These are phyloP conservation scores for Burhinus oedicnemus DNA, from an alignment of 2,113 vertebrate species.

Conservation along the genomic window DNA sequence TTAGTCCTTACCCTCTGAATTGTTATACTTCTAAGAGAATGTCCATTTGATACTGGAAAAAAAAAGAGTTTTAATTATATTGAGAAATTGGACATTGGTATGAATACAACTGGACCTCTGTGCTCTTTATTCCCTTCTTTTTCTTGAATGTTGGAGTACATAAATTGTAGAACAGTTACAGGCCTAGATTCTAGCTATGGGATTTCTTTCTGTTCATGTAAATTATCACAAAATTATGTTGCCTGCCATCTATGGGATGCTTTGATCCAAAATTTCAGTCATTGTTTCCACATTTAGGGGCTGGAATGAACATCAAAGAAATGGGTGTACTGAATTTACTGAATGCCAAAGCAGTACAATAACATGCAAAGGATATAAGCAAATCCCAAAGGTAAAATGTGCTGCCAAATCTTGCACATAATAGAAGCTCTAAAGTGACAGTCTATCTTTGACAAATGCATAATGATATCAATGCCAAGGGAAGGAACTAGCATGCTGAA, in stretches of 20 bases:
- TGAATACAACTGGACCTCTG: neutral
- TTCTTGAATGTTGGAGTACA: constrained; percentile 29
- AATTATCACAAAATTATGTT: constrained; percentile 68
- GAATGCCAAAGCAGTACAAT: constrained; percentile 81
- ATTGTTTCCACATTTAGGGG: constrained; percentile 85
- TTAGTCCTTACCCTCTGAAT: neutral
- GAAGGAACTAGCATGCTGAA: constrained; percentile 82
- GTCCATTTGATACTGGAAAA: neutral
- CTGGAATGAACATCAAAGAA: constrained; percentile 84
- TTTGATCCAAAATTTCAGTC: constrained; percentile 82
- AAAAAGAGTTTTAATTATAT: neutral
- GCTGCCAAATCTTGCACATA: constrained; percentile 83
- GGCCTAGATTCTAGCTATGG: constrained; percentile 6
- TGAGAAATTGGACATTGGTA: neutral
- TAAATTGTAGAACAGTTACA: constrained; percentile 40
- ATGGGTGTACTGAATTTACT: constrained; percentile 75
- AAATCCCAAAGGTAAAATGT: constrained; percentile 79
- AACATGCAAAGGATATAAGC: constrained; percentile 84
- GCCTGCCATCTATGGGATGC: constrained; percentile 73
- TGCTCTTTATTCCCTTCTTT: neutral
- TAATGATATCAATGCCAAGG: constrained; percentile 80
- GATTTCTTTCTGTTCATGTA: constrained; percentile 60
- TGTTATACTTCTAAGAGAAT: neutral
- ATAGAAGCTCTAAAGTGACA: constrained; percentile 81
- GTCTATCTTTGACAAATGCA: constrained; percentile 79